Evolutionary conservation across 2,888 invertebrate species (phyloP).

Genomic region (Phaedon cochleariae): DNA sequence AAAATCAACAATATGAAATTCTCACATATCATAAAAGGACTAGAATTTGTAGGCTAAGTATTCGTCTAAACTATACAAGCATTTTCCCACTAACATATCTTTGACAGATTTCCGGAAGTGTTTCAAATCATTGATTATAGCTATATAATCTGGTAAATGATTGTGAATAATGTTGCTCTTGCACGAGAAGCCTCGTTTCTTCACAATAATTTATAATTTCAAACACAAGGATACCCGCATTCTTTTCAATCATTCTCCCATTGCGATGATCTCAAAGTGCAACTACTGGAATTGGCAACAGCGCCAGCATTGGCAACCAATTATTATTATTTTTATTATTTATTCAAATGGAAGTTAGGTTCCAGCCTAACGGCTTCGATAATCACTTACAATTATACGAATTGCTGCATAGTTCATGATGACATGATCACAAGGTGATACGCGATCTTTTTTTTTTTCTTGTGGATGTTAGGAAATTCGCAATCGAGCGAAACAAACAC

Average conservation of each 20-base stretch:
- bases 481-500: background rate
- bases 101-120: no score
- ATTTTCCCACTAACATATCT: no score
- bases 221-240: background rate
- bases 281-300: background rate
- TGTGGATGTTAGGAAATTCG: background rate
- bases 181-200: no score
- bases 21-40: no score
- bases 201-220: background rate
- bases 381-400: background rate
- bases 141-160: no score
- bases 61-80: no score
- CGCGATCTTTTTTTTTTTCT: background rate
- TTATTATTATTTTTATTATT: background rate
- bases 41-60: no score
- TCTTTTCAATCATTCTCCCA: background rate
- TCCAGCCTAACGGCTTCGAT: no score
- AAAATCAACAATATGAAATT: no score
- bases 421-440: background rate
- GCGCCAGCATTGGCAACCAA: background rate
- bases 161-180: no score
- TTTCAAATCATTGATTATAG: no score
- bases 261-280: background rate
- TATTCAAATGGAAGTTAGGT: background rate
- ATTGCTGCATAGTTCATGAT: background rate